phyloP scores from a whole-genome alignment of 2,113 vertebrate species.

The Motacilla alba region DNA sequence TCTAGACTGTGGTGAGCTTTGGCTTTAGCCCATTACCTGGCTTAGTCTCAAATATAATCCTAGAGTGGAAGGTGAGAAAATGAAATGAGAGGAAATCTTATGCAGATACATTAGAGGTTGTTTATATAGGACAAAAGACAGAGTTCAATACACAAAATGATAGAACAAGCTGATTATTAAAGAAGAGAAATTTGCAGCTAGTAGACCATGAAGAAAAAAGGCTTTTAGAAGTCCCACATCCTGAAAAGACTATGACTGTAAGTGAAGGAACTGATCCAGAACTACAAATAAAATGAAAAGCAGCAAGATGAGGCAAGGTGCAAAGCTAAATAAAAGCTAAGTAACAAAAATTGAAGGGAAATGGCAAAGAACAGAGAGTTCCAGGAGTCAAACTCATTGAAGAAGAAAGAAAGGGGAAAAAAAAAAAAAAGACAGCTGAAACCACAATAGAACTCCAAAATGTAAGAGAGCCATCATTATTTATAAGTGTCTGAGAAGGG shows the following conservation, averaged over 20 bases:
- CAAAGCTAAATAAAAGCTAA: constrained; percentile 18
- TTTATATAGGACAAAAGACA: background rate
- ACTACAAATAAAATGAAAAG: constrained; percentile 8
- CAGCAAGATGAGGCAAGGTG: background rate
- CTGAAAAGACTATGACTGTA: background rate
- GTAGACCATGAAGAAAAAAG: background rate
- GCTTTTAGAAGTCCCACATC: background rate
- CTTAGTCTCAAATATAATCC: background rate
- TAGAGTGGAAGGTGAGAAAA: background rate
- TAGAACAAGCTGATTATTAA: background rate
- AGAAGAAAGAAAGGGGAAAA: background rate
- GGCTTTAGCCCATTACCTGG: background rate
- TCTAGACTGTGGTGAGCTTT: background rate
- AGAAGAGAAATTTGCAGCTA: background rate
- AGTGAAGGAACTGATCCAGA: constrained; percentile 8
- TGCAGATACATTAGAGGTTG: background rate
- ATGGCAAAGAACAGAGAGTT: background rate
- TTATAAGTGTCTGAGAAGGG: background rate
- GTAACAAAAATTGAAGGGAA: background rate
- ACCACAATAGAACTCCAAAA: background rate
- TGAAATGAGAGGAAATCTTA: background rate
- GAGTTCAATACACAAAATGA: background rate
- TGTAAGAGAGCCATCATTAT: background rate
- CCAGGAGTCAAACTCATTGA: background rate
- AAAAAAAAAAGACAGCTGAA: background rate